A percentile compares a stretch with the other conserved stretches of the same genome.
phyloP scores from a whole-genome alignment of 1,140 invertebrate genomes.

The Drosophila rhopaloa region DNA sequence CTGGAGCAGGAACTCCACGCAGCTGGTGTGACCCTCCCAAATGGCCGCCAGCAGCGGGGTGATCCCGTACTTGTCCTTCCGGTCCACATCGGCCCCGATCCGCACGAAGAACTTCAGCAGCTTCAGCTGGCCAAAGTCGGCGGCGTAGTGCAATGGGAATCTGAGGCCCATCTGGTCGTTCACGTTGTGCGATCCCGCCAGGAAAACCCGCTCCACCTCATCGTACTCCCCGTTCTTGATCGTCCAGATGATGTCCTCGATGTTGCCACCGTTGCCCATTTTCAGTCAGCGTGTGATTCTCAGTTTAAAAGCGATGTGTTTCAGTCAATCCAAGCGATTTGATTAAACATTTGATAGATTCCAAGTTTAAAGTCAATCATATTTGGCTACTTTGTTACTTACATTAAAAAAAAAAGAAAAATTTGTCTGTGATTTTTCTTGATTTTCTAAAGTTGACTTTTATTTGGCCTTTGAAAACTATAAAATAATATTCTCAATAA shows the following conservation, averaged over 20 bases:
- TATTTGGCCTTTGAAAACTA: not conserved
- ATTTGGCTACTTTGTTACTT: too few relatives aligned
- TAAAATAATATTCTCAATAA: slow-evolving; percentile 3
- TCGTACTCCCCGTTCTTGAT: slow-evolving; percentile 97
- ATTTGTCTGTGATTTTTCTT: too few relatives aligned
- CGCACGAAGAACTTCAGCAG: slow-evolving; percentile 94
- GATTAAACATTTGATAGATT: not conserved
- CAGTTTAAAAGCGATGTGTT: not conserved
- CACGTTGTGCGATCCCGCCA: slow-evolving; percentile 90
- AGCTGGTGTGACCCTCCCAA: slow-evolving; percentile 96
- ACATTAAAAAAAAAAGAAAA: too few relatives aligned
- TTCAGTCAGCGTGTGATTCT: not conserved
- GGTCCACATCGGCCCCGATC: slow-evolving; percentile 97
- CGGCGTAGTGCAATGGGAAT: slow-evolving; percentile 94
- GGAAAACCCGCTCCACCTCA: slow-evolving; percentile 92
- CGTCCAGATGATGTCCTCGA: slow-evolving; percentile 84
- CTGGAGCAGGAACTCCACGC: slow-evolving; percentile 93
- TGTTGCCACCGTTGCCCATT: not conserved
- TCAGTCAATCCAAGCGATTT: not conserved
- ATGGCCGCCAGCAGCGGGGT: slow-evolving; percentile 95
- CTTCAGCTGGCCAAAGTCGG: slow-evolving; percentile 96
- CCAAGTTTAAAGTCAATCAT: not conserved
- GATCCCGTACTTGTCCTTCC: slow-evolving; percentile 95
- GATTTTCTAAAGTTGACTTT: too few relatives aligned
- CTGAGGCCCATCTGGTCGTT: slow-evolving; percentile 94